phyloP scores from a whole-genome alignment of 2,888 invertebrate genomes.

The Yponomeuta cagnagella region DNA sequence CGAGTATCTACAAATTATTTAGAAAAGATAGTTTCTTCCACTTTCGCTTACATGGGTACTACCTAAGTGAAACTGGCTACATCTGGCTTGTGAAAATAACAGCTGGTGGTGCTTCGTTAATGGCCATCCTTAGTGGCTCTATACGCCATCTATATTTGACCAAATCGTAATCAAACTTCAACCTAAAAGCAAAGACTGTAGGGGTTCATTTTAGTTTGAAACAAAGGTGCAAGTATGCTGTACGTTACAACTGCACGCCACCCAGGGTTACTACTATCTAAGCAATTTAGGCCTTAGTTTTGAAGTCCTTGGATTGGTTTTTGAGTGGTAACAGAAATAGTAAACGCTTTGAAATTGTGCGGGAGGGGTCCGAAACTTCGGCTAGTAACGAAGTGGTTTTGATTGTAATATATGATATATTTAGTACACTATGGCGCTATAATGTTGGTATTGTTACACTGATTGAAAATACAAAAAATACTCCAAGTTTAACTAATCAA shows the following conservation, averaged over 20 bases:
- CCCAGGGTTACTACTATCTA: not conserved
- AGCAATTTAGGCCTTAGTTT: not conserved
- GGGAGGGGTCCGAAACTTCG: slow-evolving; percentile 10
- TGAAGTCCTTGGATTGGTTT: not conserved
- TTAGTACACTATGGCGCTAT: not conserved
- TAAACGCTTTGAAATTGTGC: not conserved
- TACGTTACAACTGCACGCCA: not conserved
- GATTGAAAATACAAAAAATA: too few relatives aligned
- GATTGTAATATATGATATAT: not conserved
- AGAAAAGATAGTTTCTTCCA: not conserved
- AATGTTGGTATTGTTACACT: too few relatives aligned
- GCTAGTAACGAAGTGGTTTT: not conserved
- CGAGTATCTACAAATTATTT: too few relatives aligned
- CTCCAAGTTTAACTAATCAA: too few relatives aligned
- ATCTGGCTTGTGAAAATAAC: slow-evolving; percentile 46
- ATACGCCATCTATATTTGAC: slow-evolving; percentile 9
- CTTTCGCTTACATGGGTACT: not conserved
- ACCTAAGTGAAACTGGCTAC: slow-evolving; percentile 16
- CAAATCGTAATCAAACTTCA: not conserved
- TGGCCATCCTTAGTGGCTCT: slow-evolving; percentile 32
- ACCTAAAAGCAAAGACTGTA: not conserved
- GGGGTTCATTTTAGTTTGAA: not conserved
- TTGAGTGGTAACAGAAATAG: not conserved
- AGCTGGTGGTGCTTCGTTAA: slow-evolving; percentile 46
- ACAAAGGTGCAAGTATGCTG: not conserved